Evolutionary conservation across 2,113 vertebrate genomes (phyloP).

Genomic region (Ardeotis arabs): DNA sequence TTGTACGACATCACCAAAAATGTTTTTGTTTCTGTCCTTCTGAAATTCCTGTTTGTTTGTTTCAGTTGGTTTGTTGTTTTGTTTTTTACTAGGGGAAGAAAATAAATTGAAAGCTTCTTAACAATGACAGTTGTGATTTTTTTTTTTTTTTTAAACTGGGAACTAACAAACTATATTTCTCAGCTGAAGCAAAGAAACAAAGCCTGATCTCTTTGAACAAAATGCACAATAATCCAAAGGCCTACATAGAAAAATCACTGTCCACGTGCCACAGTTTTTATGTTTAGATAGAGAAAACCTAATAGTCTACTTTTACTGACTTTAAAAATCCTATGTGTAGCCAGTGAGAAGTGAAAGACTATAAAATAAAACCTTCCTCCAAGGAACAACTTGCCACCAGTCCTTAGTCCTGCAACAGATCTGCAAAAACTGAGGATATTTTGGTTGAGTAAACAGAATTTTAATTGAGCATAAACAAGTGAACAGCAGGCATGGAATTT

Average conservation of each 20-base stretch:
- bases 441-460: conserved; percentile 21
- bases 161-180: background rate
- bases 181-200: background rate
- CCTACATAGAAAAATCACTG: background rate
- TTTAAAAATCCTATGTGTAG: background rate
- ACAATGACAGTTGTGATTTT: background rate
- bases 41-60: background rate
- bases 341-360: background rate
- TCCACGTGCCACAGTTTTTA: background rate
- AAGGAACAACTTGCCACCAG: background rate
- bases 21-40: background rate
- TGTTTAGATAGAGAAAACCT: background rate
- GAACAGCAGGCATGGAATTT: background rate
- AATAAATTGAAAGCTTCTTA: conserved; percentile 17
- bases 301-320: background rate
- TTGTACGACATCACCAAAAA: background rate
- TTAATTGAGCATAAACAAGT: conserved; percentile 8
- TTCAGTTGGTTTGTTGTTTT: background rate
- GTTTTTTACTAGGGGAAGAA: background rate
- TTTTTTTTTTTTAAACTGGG: background rate
- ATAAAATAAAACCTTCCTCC: background rate
- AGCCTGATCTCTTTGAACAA: background rate
- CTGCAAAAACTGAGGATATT: background rate
- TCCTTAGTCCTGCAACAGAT: background rate
- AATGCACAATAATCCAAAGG: background rate